Evolutionary conservation across 1,140 invertebrate species (phyloP).

Genomic region (Physella acuta): DNA sequence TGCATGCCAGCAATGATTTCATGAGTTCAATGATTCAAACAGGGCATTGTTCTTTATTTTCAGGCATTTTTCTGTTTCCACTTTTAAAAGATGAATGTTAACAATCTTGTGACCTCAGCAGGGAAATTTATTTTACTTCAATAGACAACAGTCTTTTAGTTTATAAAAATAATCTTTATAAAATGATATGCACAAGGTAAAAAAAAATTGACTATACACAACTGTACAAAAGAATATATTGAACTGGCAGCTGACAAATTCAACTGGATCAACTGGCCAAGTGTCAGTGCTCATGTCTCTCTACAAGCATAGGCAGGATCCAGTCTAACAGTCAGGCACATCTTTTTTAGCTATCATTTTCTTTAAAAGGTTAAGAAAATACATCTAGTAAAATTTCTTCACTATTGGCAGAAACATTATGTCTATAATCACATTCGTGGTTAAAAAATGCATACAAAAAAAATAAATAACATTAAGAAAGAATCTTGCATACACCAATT

Average conservation of each 20-base stretch:
- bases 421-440: not conserved
- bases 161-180: constrained; percentile 5
- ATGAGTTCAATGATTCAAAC: no score
- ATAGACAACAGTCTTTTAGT: no score
- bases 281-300: no score
- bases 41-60: no score
- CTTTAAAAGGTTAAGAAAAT: no score
- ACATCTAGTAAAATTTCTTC: no score
- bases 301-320: no score
- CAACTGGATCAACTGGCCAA: no score
- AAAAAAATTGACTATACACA: constrained; percentile 1
- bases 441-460: not conserved
- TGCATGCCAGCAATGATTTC: not conserved
- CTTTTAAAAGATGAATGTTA: not conserved
- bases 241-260: no score
- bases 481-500: not conserved
- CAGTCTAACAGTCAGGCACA: no score
- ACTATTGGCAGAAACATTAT: no score
- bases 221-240: constrained; percentile 1
- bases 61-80: not conserved
- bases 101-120: not conserved
- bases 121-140: not conserved
- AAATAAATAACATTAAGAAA: constrained; percentile 1
- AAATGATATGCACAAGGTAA: constrained; percentile 12
- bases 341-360: no score